Evolutionary conservation across 2,888 invertebrate species (phyloP), one percentile per base, ranked within the genome.

Genomic region (Leptopilina syphax): DNA sequence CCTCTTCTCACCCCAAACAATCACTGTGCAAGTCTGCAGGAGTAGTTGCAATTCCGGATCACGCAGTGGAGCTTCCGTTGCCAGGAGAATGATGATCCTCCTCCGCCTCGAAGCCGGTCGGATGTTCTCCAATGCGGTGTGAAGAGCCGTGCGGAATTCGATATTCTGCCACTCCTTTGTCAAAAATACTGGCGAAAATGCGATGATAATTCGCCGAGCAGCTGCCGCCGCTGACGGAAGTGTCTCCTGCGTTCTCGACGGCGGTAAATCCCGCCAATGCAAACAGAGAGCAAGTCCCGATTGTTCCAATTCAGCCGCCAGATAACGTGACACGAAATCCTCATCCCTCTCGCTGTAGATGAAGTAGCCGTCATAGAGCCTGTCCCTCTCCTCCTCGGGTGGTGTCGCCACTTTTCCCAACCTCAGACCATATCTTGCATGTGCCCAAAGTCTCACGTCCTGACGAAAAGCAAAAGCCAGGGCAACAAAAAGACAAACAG

Each of bases 321-420:
- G 88, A 93, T 95, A 92, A 93, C 95, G 92, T 92, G 95, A 91
- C 92, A 95, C 93, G 93, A 95, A 93, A 93, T 95, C 92, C 93
- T 96, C 94, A 89, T 97, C 97, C 86, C 96, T 94, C 86, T 95
- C 95, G 91, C 96, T 96, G 93, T 97, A 98, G 83, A 97, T 95
- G 90, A 98, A 94, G 93, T 97, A 98, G 81, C 97, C 97, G 91
- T 98, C 95, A 93, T 96, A 94, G 88, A 95, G 92, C 90, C 95
- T 92, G 92, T 94, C 92, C 92, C 92, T 80, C 92, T 93, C 87
- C 92, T 93, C 92, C 92, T 94, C 84, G 90, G 92, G 84, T 78
- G 89, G 87, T 0, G 85, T 73, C 1, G 90, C 83, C 67, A 89
- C 87, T 77, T 92, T 91, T 63, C 92, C 93, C 7, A 96, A 93